Conservation (phyloP, 2,797 vertebrate species). For the Pantherophis vulpinus region DNA sequence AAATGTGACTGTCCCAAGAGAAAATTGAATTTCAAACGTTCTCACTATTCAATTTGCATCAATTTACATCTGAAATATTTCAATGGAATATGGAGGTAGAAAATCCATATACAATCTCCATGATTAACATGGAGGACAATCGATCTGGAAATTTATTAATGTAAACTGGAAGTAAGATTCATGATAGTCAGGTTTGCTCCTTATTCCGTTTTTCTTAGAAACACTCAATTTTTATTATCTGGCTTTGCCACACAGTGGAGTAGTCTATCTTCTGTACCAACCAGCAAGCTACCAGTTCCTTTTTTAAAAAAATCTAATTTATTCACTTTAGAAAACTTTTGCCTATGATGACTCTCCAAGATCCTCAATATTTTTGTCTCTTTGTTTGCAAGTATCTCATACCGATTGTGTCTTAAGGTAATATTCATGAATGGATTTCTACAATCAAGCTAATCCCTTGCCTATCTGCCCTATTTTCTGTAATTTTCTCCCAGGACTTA, state of each 20-base stretch:
- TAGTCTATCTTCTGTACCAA: neutral
- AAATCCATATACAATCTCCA: neutral
- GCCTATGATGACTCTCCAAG: neutral
- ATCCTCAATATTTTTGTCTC: slow-evolving; percentile 8
- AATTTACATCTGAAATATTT: neutral
- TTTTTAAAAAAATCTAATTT: neutral
- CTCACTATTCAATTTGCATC: neutral
- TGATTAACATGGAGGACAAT: neutral
- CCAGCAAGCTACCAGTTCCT: neutral
- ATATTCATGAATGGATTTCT: slow-evolving; percentile 28
- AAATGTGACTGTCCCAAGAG: neutral
- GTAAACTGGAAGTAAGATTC: neutral
- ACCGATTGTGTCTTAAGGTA: neutral
- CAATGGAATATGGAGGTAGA: neutral
- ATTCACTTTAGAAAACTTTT: neutral
- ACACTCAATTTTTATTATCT: neutral
- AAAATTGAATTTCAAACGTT: neutral
- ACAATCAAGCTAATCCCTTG: slow-evolving; percentile 39
- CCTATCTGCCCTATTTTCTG: slow-evolving; percentile 22
- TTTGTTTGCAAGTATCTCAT: neutral
- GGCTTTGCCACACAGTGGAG: neutral
- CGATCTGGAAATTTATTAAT: neutral
- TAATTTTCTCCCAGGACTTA: neutral
- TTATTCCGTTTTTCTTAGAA: neutral
- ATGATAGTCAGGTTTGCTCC: neutral